These are phyloP conservation scores for Porites lobata DNA, from an alignment of 92 coral and sea anemone species.

Conservation along the genomic window DNA sequence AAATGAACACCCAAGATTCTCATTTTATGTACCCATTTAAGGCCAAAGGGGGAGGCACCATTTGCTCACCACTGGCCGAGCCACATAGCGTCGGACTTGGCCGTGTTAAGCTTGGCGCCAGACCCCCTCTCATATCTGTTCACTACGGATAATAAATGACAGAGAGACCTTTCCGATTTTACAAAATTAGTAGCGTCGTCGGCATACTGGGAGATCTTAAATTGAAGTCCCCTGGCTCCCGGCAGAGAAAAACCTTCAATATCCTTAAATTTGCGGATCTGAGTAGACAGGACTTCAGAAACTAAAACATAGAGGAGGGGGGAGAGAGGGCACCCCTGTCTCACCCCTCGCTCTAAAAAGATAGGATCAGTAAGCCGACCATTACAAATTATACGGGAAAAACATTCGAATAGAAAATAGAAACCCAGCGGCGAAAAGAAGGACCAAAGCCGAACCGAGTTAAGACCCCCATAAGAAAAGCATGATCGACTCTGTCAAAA, in stretches of 20 bases:
- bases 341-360: not conserved
- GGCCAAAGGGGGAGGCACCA: too few species aligned
- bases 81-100: too few species aligned
- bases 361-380: not conserved
- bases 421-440: not conserved
- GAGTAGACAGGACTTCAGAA: not conserved
- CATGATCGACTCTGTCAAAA: slow-evolving; percentile 16
- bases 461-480: not conserved
- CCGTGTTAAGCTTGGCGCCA: not conserved
- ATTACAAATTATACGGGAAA: not conserved
- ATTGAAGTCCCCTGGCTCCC: slow-evolving; percentile 2
- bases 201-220: not conserved
- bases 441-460: slow-evolving; percentile 1
- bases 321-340: too few species aligned
- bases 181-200: not conserved
- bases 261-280: not conserved
- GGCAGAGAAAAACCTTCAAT: slow-evolving; percentile 24
- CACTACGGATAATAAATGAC: not conserved
- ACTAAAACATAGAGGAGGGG: too few species aligned
- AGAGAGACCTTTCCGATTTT: not conserved
- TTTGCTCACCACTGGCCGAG: too few species aligned
- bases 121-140: not conserved
- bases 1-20: slow-evolving; percentile 14
- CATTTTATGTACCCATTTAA: not conserved
- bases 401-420: not conserved